These are phyloP conservation scores for Pyrrhopygopsis socrates DNA, from an alignment of 2,888 invertebrate species.

Conservation along the genomic window DNA sequence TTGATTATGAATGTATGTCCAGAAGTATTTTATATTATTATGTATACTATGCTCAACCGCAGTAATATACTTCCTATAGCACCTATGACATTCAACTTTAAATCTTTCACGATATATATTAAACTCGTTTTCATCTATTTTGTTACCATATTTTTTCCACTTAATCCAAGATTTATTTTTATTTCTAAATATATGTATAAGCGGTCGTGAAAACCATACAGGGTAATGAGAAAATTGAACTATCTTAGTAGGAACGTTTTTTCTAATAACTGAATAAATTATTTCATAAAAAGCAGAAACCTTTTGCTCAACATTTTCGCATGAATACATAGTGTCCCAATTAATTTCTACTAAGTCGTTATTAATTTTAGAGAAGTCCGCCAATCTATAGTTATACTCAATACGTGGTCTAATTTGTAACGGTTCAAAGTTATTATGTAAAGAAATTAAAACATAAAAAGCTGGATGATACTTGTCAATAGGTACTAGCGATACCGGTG, in stretches of 20 bases:
- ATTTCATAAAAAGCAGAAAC: neutral
- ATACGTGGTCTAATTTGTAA: no score
- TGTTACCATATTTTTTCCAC: constrained; percentile 65
- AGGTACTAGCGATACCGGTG: neutral
- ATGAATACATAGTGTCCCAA: neutral
- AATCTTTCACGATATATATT: constrained; percentile 55
- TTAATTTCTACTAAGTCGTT: neutral
- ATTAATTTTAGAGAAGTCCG: neutral
- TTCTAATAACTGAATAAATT: constrained; percentile 47
- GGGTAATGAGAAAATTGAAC: constrained; percentile 34
- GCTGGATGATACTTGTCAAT: neutral
- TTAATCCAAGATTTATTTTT: constrained; percentile 68
- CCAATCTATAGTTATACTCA: neutral
- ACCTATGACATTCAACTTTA: constrained; percentile 40
- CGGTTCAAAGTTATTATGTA: neutral
- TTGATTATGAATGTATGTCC: no score
- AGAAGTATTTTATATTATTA: constrained; percentile 61
- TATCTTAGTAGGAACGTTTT: constrained; percentile 36
- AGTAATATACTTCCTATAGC: constrained; percentile 47
- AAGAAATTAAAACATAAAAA: neutral
- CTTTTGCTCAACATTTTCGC: neutral
- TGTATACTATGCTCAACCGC: constrained; percentile 49
- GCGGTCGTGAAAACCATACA: constrained; percentile 52
- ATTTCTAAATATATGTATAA: constrained; percentile 59
- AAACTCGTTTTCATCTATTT: constrained; percentile 58